Base-by-base conservation (phyloP, 2,797 vertebrate species). In the Notoglanidium macrostoma region DNA sequence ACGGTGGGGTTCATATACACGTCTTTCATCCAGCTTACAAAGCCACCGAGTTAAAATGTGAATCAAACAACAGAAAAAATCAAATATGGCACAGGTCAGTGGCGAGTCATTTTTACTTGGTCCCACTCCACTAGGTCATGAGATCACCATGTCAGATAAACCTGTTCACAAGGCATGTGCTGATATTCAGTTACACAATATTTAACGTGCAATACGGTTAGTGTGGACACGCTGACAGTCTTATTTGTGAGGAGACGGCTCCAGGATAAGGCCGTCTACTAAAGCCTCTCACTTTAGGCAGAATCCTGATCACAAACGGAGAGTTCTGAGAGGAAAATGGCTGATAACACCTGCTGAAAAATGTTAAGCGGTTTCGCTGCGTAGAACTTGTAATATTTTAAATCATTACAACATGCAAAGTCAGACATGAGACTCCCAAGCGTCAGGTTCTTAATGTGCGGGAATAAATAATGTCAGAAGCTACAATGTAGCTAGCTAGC, bases 21-120 rank as follows among this genome's bases (percentile, higher is more conserved):
- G 23, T 26, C 76, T 57, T 55, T 80, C 76, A 55, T 35, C 44
- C 32, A 79, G 84, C 0, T 78, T 78, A 77, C n/a, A 77, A 29
- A 68, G 54, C 10, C 46, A 51, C 32, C 59, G 7, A 40, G 76
- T 51, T 35, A 26, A 85, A 85, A 49, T 49, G 65, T n/a, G 51
- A 2, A 51, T 32, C 49, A 65, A 15, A n/a, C 19, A 73, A 54
- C 12, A 21, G 4, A 77, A 26, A 8, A n/a, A 57, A 49, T 8
- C 0, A 51, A n/a, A 73, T 14, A 26, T 29, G 29, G 29, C 54
- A 57, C 29, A 19, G 14, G 15, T 32, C n/a, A 35, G n/a, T 5
- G 54, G 17, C 3, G 49, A 40, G 76, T 32, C 3, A 55, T 35
- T 35, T 35, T 55, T 1, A 57, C 77, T 59, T 57, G 77, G 29